These are phyloP conservation scores for Spinus pinus DNA, from an alignment of 2,797 vertebrate species.

Conservation along the genomic window DNA sequence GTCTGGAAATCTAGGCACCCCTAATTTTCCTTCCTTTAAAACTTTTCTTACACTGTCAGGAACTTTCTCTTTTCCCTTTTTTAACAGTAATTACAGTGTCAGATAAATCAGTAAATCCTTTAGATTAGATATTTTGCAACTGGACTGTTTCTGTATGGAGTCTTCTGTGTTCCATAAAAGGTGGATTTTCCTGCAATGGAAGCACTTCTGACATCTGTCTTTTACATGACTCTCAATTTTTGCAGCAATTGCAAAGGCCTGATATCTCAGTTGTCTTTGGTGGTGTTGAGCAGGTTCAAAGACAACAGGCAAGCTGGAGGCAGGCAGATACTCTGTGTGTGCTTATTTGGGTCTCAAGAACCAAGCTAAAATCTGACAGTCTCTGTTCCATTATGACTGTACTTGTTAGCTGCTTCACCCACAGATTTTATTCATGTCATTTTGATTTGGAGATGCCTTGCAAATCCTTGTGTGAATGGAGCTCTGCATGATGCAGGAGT, in stretches of 20 bases:
- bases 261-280: neutral
- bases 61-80: neutral
- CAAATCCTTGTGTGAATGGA: neutral
- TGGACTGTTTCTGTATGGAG: neutral
- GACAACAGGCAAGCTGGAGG: neutral
- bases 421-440: neutral
- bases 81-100: neutral
- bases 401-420: neutral
- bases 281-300: neutral
- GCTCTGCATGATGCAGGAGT: neutral
- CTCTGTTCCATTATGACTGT: neutral
- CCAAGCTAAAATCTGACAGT: neutral
- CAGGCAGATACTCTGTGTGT: neutral
- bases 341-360: neutral
- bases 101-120: neutral
- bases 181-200: neutral
- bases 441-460: neutral
- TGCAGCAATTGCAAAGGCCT: neutral
- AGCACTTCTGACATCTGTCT: neutral
- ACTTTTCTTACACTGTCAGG: neutral
- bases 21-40: neutral
- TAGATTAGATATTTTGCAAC: neutral
- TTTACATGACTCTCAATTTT: neutral
- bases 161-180: neutral
- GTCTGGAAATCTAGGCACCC: neutral